Conservation (phyloP, 1,140 invertebrate species). For the Drosophila burlai region DNA sequence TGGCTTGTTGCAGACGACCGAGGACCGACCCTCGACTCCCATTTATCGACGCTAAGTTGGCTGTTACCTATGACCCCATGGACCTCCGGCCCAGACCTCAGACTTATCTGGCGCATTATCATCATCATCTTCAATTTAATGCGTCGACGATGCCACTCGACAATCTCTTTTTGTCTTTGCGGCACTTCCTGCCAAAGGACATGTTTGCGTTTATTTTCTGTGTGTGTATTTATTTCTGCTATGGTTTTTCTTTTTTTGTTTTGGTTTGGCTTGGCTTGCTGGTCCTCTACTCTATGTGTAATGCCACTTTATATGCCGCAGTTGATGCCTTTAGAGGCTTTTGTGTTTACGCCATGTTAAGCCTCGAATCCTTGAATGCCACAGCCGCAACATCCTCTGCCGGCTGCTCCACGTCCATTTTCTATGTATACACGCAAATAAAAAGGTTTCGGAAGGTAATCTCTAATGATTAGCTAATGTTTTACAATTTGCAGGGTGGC, state of each 20-base stretch:
- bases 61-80: conserved; percentile 75
- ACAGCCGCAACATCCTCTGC: conserved; percentile 54
- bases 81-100: conserved; percentile 19
- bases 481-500: not conserved
- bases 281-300: conserved; percentile 68
- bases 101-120: conserved; percentile 81
- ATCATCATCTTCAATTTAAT: conserved; percentile 84
- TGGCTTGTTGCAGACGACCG: conserved; percentile 70
- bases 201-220: conserved; percentile 46
- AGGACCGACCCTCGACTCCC: conserved; percentile 44
- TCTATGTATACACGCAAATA: conserved; percentile 36
- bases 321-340: conserved; percentile 84
- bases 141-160: conserved; percentile 78
- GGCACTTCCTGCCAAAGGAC: conserved; percentile 78
- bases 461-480: not conserved
- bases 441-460: not conserved
- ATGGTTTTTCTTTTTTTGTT: conserved; percentile 20
- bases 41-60: conserved; percentile 79
- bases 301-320: conserved; percentile 84
- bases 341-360: conserved; percentile 84
- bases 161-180: conserved; percentile 81
- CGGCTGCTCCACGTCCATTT: conserved; percentile 27
- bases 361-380: conserved; percentile 79
- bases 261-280: conserved; percentile 20
- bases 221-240: conserved; percentile 21